A percentile compares a stretch with the other conserved stretches of the same genome.
Evolutionary conservation across 2,888 invertebrate genomes (phyloP).

Genomic region (Platerodrilus igneus): DNA sequence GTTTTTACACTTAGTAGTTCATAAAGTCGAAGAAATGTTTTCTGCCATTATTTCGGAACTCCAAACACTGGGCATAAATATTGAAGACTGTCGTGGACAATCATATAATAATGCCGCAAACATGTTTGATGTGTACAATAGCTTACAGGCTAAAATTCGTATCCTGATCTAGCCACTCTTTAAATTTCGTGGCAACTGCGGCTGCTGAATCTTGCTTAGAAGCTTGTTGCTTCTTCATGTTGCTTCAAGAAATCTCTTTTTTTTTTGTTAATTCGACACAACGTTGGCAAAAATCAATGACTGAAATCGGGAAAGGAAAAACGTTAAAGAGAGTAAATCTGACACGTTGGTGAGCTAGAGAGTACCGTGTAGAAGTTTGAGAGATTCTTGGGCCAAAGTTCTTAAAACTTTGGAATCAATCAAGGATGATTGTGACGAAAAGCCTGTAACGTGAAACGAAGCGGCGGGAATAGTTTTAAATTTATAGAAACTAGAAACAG

Average conservation of each 20-base stretch:
- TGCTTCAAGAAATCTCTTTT: too few species aligned
- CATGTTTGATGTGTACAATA: too few species aligned
- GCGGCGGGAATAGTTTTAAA: slow-evolving; percentile 18
- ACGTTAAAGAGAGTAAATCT: slow-evolving; percentile 32
- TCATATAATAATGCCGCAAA: slow-evolving; percentile 34
- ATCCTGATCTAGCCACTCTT: slow-evolving; percentile 26
- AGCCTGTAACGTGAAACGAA: slow-evolving; percentile 30
- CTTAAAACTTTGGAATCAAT: slow-evolving; percentile 27
- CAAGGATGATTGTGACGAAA: slow-evolving; percentile 30
- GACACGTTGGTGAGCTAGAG: slow-evolving; percentile 37
- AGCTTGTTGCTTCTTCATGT: too few species aligned
- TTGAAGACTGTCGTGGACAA: slow-evolving; percentile 33
- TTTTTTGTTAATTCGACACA: slow-evolving; percentile 26
- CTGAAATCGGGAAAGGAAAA: slow-evolving; percentile 22
- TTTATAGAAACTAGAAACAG: slow-evolving; percentile 28
- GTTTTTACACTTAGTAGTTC: too few species aligned
- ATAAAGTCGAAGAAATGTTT: slow-evolving; percentile 25
- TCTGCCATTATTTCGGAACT: slow-evolving; percentile 16
- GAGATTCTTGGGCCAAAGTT: slow-evolving; percentile 25
- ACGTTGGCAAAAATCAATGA: slow-evolving; percentile 28
- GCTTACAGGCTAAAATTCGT: slow-evolving; percentile 15
- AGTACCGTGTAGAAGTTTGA: slow-evolving; percentile 23
- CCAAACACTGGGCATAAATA: too few species aligned
- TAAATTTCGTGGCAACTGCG: slow-evolving; percentile 25
- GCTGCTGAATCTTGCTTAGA: too few species aligned